Base-by-base conservation (phyloP, 2,888 invertebrate species). In the Microplitis manilae region DNA sequence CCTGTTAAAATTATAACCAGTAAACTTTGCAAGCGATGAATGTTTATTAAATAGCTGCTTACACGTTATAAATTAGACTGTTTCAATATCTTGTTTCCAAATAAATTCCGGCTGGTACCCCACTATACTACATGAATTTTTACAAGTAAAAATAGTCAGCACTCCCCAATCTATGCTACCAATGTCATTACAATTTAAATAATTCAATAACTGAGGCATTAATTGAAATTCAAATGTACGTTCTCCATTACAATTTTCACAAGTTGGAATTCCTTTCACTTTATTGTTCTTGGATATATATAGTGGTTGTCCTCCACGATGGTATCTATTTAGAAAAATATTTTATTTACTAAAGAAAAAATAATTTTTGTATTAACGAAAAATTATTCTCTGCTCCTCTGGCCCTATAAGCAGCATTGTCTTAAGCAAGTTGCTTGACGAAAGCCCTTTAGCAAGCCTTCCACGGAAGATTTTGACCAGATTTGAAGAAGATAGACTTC, bases 151-250 rank as follows among this genome's bases (percentile, higher is more conserved):
- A 38, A 98, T 90, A 68, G 93, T 93, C 72, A 99, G 89, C 17
- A 96, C 93, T 30, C 98, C 98, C 97, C 97, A 98, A 90, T 99
- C 98, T 69, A 98, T 91, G 84, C 92, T 92, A 2, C 92, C 87
- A 68, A 92, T 88, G 79, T 91, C 90, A 60, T 95, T 94, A 79
- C 95, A 92, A 79, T 93, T 91, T 38, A 96, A 91, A 83, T 93
- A 92, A 85, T 94, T 94, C 30, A 97, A 88, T n/a, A 70, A 59
- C 17, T 70, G 59, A 2, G 59, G 30, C 69, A 59, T 68, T 41
- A 40, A 50, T 92, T 97, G 97, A 90, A 97, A 98, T 91, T 99
- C 98, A 92, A 97, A 98, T 82, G 94, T 93, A 81, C 98, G 93
- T 72, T 92, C 91, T 1, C 93, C 92, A 69, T 94, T 93, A 90